A percentile compares a stretch with the other conserved stretches of the same genome.
Conservation (phyloP, 2,888 invertebrate genomes). For the Phania funesta region DNA sequence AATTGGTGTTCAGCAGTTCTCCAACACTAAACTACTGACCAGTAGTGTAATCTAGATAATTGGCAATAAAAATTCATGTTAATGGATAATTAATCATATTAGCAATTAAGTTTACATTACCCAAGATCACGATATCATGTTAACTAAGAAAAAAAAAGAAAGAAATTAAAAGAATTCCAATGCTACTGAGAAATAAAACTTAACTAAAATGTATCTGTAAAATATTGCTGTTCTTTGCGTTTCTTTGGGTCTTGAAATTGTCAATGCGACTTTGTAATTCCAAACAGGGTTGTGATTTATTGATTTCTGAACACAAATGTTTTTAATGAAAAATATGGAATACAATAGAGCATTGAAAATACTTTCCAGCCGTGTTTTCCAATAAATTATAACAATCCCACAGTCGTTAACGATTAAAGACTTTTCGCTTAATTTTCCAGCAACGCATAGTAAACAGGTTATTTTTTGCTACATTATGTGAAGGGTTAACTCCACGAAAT, state of each 20-base stretch:
- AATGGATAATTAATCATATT: conserved; percentile 79
- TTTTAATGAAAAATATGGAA: background rate
- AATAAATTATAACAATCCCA: conserved; percentile 42
- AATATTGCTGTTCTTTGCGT: background rate
- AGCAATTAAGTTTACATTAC: conserved; percentile 75
- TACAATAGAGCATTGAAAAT: conserved; percentile 44
- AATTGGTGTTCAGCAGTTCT: conserved; percentile 47
- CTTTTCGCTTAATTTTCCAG: background rate
- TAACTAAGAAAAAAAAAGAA: conserved; percentile 29
- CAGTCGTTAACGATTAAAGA: background rate
- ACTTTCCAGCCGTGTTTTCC: conserved; percentile 2
- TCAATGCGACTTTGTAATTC: conserved; percentile 15
- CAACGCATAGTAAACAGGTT: background rate
- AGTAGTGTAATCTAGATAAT: conserved; percentile 71
- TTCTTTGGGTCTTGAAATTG: conserved; percentile 20
- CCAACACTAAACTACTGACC: conserved; percentile 28
- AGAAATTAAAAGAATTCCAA: conserved; percentile 18
- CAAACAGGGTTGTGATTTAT: conserved; percentile 19
- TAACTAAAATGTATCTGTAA: conserved; percentile 14
- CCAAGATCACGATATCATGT: conserved; percentile 75
- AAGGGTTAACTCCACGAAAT: no score
- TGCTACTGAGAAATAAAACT: conserved; percentile 6
- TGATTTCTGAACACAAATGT: background rate
- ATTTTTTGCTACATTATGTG: background rate
- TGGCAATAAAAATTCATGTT: conserved; percentile 79